phyloP scores from a whole-genome alignment of 2,113 vertebrate species.

The Chionodraco myersi region DNA sequence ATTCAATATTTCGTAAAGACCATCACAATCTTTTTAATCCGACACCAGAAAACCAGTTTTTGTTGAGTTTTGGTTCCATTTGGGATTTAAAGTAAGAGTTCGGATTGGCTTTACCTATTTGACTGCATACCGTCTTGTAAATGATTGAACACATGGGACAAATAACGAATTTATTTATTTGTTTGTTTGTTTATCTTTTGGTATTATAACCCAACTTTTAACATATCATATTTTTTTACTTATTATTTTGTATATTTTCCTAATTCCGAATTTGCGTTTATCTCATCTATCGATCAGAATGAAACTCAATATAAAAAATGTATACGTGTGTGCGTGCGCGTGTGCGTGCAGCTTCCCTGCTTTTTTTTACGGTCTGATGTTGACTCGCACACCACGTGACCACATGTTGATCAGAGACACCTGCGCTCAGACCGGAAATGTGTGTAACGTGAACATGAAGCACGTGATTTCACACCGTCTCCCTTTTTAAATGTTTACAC shows the following conservation, averaged over 20 bases:
- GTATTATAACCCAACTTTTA: background rate
- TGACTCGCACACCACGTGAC: conserved; percentile 8
- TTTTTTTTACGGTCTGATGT: background rate
- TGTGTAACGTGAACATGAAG: background rate
- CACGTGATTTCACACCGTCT: background rate
- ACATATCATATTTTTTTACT: too few species aligned
- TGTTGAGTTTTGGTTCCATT: too few species aligned
- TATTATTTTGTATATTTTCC: too few species aligned
- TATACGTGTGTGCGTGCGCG: too few species aligned
- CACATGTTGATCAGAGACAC: background rate
- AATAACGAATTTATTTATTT: too few species aligned
- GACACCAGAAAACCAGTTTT: too few species aligned
- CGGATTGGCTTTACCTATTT: too few species aligned
- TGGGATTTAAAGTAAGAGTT: too few species aligned
- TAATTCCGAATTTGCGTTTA: background rate
- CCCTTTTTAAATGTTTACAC: background rate
- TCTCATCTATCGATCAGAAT: background rate
- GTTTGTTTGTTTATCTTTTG: background rate
- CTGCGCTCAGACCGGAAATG: background rate
- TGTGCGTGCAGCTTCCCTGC: accelerated
- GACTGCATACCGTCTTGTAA: too few species aligned
- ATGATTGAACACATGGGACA: too few species aligned
- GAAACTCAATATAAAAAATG: background rate
- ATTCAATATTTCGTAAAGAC: too few species aligned
- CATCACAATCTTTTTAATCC: too few species aligned